Percentiles rank a stretch among this genome's conserved stretches.
Conservation (phyloP, 2,797 vertebrate genomes). For the Darevskia nairensis region DNA sequence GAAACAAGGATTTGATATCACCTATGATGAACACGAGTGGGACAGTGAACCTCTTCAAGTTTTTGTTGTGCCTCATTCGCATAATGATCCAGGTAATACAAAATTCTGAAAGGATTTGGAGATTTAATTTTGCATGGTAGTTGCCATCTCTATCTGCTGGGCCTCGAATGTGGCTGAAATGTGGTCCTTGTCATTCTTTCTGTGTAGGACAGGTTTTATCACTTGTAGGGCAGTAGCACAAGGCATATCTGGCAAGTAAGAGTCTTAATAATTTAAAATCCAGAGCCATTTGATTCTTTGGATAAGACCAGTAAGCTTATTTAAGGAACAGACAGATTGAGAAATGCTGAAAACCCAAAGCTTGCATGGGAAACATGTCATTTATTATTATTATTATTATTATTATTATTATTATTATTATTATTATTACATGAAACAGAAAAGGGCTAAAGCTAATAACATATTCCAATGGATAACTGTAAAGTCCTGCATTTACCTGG, state of each 20-base stretch:
- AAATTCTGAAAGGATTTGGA: slow-evolving; percentile 4
- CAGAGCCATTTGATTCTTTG: neutral
- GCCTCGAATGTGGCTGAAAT: neutral
- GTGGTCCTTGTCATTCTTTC: neutral
- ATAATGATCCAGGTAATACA: slow-evolving; percentile 91
- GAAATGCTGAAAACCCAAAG: neutral
- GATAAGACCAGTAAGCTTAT: neutral
- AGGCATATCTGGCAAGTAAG: neutral
- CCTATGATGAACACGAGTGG: slow-evolving; percentile 88
- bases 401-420: too few relatives aligned
- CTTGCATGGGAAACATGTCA: neutral
- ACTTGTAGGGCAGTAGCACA: neutral
- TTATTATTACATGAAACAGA: too few relatives aligned
- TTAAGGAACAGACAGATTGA: neutral
- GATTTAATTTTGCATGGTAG: neutral
- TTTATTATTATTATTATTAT: too few relatives aligned
- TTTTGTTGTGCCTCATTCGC: slow-evolving; percentile 92
- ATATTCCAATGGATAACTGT: too few relatives aligned
- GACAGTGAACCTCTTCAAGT: slow-evolving; percentile 86
- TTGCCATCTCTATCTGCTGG: neutral
- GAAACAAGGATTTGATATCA: slow-evolving; percentile 95
- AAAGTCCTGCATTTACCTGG: too few relatives aligned
- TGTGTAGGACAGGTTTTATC: neutral
- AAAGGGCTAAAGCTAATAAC: too few relatives aligned
- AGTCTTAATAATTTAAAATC: neutral